Evolutionary conservation across 2,888 invertebrate species (phyloP).

Genomic region (Ptychoptera albimana): DNA sequence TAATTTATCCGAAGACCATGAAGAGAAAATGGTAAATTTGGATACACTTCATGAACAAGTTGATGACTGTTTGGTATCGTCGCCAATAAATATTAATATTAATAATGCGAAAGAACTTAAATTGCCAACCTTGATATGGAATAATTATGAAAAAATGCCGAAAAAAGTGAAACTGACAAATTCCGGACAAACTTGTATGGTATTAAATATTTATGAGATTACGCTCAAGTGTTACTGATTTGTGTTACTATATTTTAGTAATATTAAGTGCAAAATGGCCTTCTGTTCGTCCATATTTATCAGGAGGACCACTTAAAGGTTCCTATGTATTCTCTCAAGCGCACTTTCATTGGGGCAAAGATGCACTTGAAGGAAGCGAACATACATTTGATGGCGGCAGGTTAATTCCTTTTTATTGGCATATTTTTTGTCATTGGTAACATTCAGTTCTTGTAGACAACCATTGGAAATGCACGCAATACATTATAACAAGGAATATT

Average conservation of each 20-base stretch:
- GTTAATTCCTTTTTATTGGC: constrained; percentile 10
- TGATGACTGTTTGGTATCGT: background rate
- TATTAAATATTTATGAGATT: background rate
- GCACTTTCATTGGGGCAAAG: constrained; percentile 53
- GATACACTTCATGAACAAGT: no score
- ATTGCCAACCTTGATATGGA: constrained; percentile 33
- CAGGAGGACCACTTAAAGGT: constrained; percentile 40
- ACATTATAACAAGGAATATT: constrained; percentile 40
- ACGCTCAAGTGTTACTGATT: no score
- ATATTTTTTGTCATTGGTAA: background rate
- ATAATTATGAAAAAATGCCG: constrained; percentile 39
- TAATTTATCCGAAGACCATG: no score
- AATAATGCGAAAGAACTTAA: background rate
- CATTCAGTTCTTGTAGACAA: constrained; percentile 21
- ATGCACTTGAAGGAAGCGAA: constrained; percentile 46
- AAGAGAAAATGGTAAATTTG: no score
- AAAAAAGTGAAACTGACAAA: constrained; percentile 49
- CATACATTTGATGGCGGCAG: constrained; percentile 39
- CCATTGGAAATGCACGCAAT: constrained; percentile 49
- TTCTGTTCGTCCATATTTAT: constrained; percentile 39
- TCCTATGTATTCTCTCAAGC: constrained; percentile 48
- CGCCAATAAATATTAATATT: constrained; percentile 8
- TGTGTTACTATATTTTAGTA: constrained; percentile 26
- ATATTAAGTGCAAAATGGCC: constrained; percentile 45
- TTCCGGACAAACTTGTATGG: constrained; percentile 46